A percentile compares a stretch with the other conserved stretches of the same genome.
phyloP scores from a whole-genome alignment of 2,888 invertebrate species.

The Pollenia angustigena region DNA sequence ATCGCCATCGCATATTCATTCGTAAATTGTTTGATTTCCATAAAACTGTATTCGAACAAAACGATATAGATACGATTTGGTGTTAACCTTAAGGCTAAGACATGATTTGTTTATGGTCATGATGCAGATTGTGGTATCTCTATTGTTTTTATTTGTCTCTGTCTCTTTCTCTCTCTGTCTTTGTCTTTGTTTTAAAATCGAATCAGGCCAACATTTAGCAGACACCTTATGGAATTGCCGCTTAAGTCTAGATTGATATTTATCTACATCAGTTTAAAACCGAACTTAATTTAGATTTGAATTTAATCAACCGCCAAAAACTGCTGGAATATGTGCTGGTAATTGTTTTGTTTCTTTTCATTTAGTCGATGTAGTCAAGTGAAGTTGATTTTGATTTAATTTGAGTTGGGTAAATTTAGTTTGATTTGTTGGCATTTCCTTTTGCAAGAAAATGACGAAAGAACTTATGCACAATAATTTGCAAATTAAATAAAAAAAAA shows the following conservation, averaged over 20 bases:
- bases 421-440: conserved; percentile 57
- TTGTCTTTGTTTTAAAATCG: background rate
- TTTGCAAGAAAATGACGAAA: conserved; percentile 13
- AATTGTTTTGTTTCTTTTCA: conserved; percentile 26
- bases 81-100: conserved; percentile 68
- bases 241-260: conserved; percentile 35
- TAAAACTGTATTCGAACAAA: conserved; percentile 17
- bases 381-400: conserved; percentile 31
- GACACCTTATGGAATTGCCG: conserved; percentile 51
- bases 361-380: conserved; percentile 4
- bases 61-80: conserved; percentile 27
- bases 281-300: conserved; percentile 60
- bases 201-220: conserved; percentile 38
- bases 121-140: conserved; percentile 38
- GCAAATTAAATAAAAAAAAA: conserved; percentile 38
- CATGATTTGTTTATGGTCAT: conserved; percentile 73
- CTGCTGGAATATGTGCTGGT: conserved; percentile 1
- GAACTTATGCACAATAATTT: background rate
- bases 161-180: too few species aligned
- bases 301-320: conserved; percentile 43
- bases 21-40: conserved; percentile 21
- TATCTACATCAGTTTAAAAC: conserved; percentile 43
- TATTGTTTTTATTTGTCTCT: conserved; percentile 3
- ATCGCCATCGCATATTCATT: background rate
- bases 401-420: conserved; percentile 13